These are phyloP conservation scores for Chymomyza caudatula DNA, from an alignment of 2,888 invertebrate species.

Conservation along the genomic window DNA sequence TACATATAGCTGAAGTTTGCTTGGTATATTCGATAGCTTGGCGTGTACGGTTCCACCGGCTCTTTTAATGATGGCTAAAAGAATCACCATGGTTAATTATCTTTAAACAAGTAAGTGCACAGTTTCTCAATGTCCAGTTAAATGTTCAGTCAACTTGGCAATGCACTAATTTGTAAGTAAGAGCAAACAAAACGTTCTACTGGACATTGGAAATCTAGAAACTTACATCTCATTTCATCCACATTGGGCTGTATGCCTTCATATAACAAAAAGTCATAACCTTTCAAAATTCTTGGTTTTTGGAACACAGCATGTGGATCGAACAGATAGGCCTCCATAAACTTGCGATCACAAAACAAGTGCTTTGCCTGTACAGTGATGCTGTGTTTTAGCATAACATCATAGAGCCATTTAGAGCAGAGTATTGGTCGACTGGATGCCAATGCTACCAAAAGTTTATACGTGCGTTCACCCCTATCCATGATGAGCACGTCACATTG, in stretches of 20 bases:
- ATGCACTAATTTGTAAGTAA: no score
- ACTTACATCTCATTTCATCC: slow-evolving; percentile 43
- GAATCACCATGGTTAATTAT: not conserved
- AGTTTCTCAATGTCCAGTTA: not conserved
- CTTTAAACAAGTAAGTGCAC: no score
- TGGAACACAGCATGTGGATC: slow-evolving; percentile 35
- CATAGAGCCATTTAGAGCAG: slow-evolving; percentile 34
- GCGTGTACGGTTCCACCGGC: slow-evolving; percentile 45
- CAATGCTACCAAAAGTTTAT: slow-evolving; percentile 44
- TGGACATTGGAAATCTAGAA: not conserved
- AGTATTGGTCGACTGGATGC: slow-evolving; percentile 48
- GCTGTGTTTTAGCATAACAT: slow-evolving; percentile 20
- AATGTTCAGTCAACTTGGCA: no score
- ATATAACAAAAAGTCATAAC: slow-evolving; percentile 37
- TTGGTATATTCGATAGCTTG: slow-evolving; percentile 16
- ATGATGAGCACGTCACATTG: slow-evolving; percentile 49
- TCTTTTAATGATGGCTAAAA: slow-evolving; percentile 42
- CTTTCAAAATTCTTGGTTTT: slow-evolving; percentile 23
- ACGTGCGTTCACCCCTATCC: slow-evolving; percentile 62
- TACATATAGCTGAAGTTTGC: slow-evolving; percentile 33
- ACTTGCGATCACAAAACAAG: slow-evolving; percentile 42
- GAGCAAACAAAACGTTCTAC: not conserved
- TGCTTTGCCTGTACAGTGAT: slow-evolving; percentile 35
- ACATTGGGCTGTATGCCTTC: slow-evolving; percentile 33
- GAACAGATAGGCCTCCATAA: slow-evolving; percentile 33